Percentiles rank a stretch among this genome's conserved stretches.
phyloP scores from a whole-genome alignment of 2,797 vertebrate genomes.

The Furcifer pardalis region DNA sequence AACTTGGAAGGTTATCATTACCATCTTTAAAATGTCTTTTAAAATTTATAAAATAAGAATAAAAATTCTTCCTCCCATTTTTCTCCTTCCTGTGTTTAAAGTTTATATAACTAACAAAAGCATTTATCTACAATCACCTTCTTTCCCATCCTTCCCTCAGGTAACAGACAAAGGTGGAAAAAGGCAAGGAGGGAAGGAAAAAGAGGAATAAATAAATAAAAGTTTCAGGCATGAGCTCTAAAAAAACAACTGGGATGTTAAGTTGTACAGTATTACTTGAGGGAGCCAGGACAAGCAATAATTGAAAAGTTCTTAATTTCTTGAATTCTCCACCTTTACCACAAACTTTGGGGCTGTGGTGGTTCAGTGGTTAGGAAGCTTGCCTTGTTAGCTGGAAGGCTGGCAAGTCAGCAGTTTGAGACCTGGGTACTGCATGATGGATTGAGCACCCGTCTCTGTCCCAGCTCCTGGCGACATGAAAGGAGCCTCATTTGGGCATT shows the following conservation, averaged over 20 bases:
- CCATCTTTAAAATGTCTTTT: not conserved
- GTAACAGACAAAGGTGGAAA: not conserved
- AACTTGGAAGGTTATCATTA: conserved; percentile 2
- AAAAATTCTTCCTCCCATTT: too few species aligned
- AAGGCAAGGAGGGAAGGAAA: not conserved
- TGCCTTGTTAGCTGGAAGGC: too few species aligned
- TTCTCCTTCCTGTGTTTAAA: not conserved
- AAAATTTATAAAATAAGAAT: not conserved
- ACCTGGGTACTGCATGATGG: too few species aligned
- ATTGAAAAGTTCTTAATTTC: not conserved
- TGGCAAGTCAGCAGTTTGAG: too few species aligned
- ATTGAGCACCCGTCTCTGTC: too few species aligned
- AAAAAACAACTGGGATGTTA: not conserved
- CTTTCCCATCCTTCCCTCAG: not conserved
- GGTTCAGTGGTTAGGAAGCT: too few species aligned
- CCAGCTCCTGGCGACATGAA: too few species aligned
- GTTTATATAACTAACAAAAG: not conserved
- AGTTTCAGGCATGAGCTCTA: not conserved
- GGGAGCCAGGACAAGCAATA: not conserved
- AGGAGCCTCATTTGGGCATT: too few species aligned
- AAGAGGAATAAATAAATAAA: too few species aligned
- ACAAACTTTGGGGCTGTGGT: too few species aligned
- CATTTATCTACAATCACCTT: not conserved
- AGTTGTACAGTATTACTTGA: not conserved
- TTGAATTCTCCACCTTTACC: not conserved